Evolutionary conservation across 2,113 vertebrate genomes (phyloP), one percentile per base, ranked within the genome.

Genomic region (Steatornis caripensis): DNA sequence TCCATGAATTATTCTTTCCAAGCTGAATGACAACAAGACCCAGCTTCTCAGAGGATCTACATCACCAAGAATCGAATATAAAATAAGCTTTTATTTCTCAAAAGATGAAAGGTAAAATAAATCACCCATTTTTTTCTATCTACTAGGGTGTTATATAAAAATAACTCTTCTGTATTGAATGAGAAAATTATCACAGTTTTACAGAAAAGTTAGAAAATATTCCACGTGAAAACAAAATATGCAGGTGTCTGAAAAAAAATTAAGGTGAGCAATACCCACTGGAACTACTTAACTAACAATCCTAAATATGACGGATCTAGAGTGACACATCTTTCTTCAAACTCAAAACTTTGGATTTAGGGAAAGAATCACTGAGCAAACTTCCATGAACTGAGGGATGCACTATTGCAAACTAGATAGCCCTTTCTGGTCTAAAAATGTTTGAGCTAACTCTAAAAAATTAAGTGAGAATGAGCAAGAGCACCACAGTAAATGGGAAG

Each of bases 401-500:
- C 7, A 45, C 16, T 55, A 19, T 11, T 72, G 20, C 15, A 80
- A 87, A 93, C 17, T 45, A 51, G 5, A 11, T 75, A 58, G 6
- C 8, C 14, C 12, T 21, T 75, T 83, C 26, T 45, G 24, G 30
- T 71, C 45, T 72, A 37, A 76, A 74, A 79, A 45, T 9, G 2
- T 36, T 64, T 88, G 9, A 49, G 3, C 5, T 66, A 57, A 53
- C 53, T 41, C 11, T 37, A 60, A 36, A 29, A 62, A 61, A 29
- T 12, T 4, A 55, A 24, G n/a, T 53, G 54, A 54, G 11, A 89
- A 43, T 30, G 46, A 43, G 17, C 30, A 22, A 24, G 6, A 60
- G 4, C 2, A 3, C 20, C 26, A 46, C 0, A 0, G 15, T 48
- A 58, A 79, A 43, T 21, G 2, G 12, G 17, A 90, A 82, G 21